Base-by-base conservation (phyloP, 2,797 vertebrate genomes). In the Melanogrammus aeglefinus region DNA sequence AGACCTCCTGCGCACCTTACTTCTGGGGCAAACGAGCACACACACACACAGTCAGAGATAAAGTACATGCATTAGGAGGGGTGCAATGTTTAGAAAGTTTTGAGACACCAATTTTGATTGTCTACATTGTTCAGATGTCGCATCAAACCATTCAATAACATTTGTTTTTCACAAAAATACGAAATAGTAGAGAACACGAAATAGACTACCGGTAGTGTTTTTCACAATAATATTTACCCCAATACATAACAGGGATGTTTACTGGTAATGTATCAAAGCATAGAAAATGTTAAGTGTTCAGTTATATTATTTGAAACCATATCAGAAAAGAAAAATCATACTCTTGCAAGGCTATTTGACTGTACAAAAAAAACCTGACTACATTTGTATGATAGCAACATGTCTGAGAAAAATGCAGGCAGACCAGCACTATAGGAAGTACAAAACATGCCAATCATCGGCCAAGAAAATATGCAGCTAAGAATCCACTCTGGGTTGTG, bases 301-400 rank as follows among this genome's bases (percentile, higher is more conserved):
- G 36, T 21, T n/a, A n/a, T 3, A 72, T 16, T 14, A 16, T 35
- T 21, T 21, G 18, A 73, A 73, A 75, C 73, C 79, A 82, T 83
- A 81, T 33, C 31, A 33, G 31, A 33, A 33, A 31, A 31, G 2
- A 57, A 21, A 18, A 6, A n/a, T 4, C 4, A 7, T n/a, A n/a
- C 21, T 24, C 24, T 63, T n/a, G n/a, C 6, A 63, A 8, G 8
- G 57, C 21, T 63, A 63, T 63, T 63, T 24, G 1, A 7, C 24
- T n/a, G 12, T 63, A 21, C n/a, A 63, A 63, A 10, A n/a, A 63
- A n/a, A 63, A n/a, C 3, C 51, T 8, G 57, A n/a, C n/a, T 63
- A 2, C 6, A 63, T 63, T 7, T 21, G 47, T 51, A 51, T 51
- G 16, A 51, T 51, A 51, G 47, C 47, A 51, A 16, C 12, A 21